Percentiles rank a stretch among this genome's conserved stretches.
Evolutionary conservation across 2,797 vertebrate species (phyloP).

Genomic region (Gadopsis marmoratus): DNA sequence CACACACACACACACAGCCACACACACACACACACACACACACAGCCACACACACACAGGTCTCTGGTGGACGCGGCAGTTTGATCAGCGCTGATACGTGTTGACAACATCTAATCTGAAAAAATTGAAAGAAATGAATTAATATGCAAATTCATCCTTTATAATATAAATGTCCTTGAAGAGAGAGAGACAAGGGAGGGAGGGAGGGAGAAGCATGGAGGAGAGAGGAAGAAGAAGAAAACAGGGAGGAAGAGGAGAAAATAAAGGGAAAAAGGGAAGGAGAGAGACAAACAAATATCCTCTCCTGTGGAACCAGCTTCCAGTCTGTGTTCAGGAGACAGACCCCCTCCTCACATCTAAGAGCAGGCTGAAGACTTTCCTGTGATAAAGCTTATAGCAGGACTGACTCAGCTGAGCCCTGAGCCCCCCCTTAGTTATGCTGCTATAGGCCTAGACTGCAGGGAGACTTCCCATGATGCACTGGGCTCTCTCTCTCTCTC

Average conservation of each 20-base stretch:
- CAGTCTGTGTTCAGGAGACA: too few species aligned
- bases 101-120: constrained; percentile 99
- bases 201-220: too few species aligned
- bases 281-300: neutral
- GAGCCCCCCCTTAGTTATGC: too few species aligned
- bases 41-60: constrained; percentile 33
- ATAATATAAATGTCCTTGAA: constrained; percentile 99
- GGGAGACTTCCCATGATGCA: too few species aligned
- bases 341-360: too few species aligned
- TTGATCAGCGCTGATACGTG: constrained; percentile 99
- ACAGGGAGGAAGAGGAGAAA: neutral
- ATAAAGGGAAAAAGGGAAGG: neutral
- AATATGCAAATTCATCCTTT: constrained; percentile 99
- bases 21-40: constrained; percentile 37
- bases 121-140: constrained; percentile 99
- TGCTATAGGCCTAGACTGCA: too few species aligned
- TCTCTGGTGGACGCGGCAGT: constrained; percentile 88
- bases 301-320: too few species aligned
- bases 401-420: too few species aligned
- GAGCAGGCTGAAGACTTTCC: too few species aligned
- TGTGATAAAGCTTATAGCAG: too few species aligned
- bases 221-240: too few species aligned
- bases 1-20: constrained; percentile 25
- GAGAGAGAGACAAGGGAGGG: constrained; percentile 3
- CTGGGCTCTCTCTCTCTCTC: too few species aligned